These are phyloP conservation scores for Bradynema listronoti DNA, from an alignment of 1,140 invertebrate genomes.

Conservation along the genomic window DNA sequence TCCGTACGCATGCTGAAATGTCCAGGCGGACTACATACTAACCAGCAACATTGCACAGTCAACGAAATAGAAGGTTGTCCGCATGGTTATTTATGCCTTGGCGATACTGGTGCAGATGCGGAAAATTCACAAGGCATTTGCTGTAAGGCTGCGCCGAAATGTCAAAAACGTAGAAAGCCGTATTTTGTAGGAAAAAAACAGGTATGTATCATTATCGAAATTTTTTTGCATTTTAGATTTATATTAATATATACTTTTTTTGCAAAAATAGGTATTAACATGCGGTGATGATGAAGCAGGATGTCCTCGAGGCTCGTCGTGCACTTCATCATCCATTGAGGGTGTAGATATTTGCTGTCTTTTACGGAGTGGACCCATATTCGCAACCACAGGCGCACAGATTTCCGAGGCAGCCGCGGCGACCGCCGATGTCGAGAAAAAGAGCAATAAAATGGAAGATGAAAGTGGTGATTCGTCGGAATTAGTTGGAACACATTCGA, in stretches of 20 bases:
- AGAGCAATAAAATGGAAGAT: too few species aligned
- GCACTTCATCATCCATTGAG: conserved; percentile 44
- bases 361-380: conserved; percentile 15
- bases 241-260: neutral
- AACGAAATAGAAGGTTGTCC: conserved; percentile 50
- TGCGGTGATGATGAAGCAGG: conserved; percentile 45
- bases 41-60: conserved; percentile 41
- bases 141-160: conserved; percentile 51
- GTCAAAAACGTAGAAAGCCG: conserved; percentile 38
- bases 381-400: conserved; percentile 1
- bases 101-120: conserved; percentile 8
- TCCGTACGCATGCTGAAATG: too few species aligned
- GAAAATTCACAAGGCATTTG: conserved; percentile 37
- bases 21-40: conserved; percentile 42
- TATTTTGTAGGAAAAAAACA: conserved; percentile 50
- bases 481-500: neutral
- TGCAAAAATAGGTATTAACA: conserved; percentile 41
- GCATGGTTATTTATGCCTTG: conserved; percentile 46
- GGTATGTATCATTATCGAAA: conserved; percentile 20
- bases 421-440: conserved; percentile 10
- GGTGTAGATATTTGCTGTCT: conserved; percentile 55
- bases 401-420: conserved; percentile 1
- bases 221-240: neutral
- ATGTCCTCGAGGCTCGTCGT: conserved; percentile 47
- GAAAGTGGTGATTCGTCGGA: neutral